Base-by-base conservation (phyloP, 2,888 invertebrate species). In the Hyles lineata region DNA sequence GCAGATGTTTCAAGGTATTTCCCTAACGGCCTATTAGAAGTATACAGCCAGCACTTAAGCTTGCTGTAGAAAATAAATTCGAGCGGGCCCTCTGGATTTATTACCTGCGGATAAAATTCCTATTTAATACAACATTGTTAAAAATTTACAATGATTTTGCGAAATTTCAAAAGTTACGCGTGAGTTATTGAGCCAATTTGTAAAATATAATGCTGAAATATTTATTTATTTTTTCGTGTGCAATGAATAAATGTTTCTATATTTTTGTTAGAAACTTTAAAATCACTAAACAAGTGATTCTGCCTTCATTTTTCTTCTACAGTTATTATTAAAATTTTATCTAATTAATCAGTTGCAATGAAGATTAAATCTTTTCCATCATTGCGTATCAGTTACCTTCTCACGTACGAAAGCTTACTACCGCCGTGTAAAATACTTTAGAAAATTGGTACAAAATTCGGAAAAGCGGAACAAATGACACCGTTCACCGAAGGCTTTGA, bases 1-100 rank as follows among this genome's bases (percentile, higher is more conserved):
- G 77, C 77, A 79, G 76, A 77, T 76, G 78, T 80, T 83, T 78
- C 69, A 70, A 78, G 61, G 74, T 80, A 86, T 85, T 85, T 86
- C 84, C 83, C 82, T 77, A 74, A 80, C 73, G 83, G 72, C 78
- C 81, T 80, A 81, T 85, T 82, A 81, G 76, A 81, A 82, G 81
- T 78, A 82, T 83, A 81, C 79, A 74, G 76, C 76, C 76, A 69
- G 79, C 76, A 82, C 78, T 82, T 80, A 80, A 78, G 78, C 78
- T 77, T 73, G 77, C 74, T 74, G 74, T 75, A 59, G 73, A 79
- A 76, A 82, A 83, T 83, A 78, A 84, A 82, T 82, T 81, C 75
- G 78, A 80, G 78, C 74, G 76, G 74, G 77, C 72, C 74, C 74
- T 70, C 74, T 63, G 73, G 75, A 83, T 83, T 80, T 84, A 80